Evolutionary conservation across 2,797 vertebrate species (phyloP).

Genomic region (Mormyrops attenuatus): DNA sequence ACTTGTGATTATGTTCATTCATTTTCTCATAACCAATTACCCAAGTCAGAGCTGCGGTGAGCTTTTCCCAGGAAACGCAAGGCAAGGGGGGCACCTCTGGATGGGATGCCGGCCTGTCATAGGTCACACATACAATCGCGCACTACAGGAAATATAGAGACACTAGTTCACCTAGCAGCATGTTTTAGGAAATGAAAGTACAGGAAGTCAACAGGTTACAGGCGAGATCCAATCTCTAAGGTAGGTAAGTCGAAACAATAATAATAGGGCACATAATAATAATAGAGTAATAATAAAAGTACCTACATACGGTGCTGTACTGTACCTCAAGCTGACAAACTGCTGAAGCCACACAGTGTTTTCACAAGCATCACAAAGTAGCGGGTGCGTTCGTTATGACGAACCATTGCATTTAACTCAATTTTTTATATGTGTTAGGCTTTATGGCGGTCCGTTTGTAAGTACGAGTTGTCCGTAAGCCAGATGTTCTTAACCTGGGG

Average conservation of each 20-base stretch:
- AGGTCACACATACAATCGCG: background rate
- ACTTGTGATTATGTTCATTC: background rate
- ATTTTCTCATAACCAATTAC: background rate
- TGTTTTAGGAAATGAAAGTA: background rate
- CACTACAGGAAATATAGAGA: background rate
- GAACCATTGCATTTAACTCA: background rate
- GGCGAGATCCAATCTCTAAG: background rate
- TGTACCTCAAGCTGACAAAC: background rate
- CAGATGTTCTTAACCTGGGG: background rate
- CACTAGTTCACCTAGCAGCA: background rate
- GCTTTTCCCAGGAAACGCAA: background rate
- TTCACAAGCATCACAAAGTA: background rate
- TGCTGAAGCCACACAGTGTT: background rate
- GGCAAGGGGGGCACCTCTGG: background rate
- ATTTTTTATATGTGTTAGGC: background rate
- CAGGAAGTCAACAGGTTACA: background rate
- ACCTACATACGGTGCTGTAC: background rate
- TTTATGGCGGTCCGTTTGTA: background rate
- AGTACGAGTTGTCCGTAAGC: background rate
- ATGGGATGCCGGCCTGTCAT: background rate
- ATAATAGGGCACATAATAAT: background rate
- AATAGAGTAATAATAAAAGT: background rate
- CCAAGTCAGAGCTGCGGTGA: background rate
- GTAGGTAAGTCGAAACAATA: background rate
- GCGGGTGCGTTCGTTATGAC: background rate